phyloP scores from a whole-genome alignment of 2,113 vertebrate species.

The Pachypanchax playfairii region DNA sequence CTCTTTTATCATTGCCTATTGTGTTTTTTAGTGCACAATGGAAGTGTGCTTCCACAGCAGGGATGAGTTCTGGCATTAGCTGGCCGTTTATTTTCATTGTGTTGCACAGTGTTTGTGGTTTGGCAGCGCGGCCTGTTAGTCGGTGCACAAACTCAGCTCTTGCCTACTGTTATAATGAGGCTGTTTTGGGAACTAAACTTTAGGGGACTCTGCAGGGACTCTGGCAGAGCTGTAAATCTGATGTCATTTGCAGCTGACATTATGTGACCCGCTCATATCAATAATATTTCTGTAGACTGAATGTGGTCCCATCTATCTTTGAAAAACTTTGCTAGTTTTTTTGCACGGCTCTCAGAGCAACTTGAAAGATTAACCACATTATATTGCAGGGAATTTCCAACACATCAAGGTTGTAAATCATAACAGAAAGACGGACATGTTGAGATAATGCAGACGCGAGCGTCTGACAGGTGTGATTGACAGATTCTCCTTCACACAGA shows the following conservation, averaged over 20 bases:
- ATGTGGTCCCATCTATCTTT: conserved; percentile 15
- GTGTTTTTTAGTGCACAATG: conserved; percentile 36
- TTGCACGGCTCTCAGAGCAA: neutral
- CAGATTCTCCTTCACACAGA: conserved; percentile 27
- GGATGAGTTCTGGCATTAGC: conserved; percentile 48
- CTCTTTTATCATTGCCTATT: conserved; percentile 20
- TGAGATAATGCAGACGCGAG: neutral
- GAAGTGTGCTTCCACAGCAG: conserved; percentile 43
- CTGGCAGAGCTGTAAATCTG: conserved; percentile 28
- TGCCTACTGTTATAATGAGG: conserved; percentile 58
- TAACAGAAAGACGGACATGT: conserved; percentile 10
- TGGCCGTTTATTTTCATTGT: conserved; percentile 50
- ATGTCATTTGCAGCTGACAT: conserved; percentile 45
- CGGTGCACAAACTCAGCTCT: conserved; percentile 35
- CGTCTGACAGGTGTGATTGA: conserved; percentile 62
- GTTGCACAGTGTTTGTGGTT: conserved; percentile 35
- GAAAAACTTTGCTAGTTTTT: neutral
- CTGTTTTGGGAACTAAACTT: conserved; percentile 36
- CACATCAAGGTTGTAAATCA: conserved; percentile 22
- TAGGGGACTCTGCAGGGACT: conserved; percentile 45
- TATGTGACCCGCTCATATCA: conserved; percentile 24
- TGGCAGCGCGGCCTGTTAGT: conserved; percentile 33
- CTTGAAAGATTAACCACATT: conserved; percentile 6
- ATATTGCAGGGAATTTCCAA: neutral
- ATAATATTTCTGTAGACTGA: conserved; percentile 17